Evolutionary conservation across 2,113 vertebrate genomes (phyloP).

Genomic region (Myrmecobius fasciatus): DNA sequence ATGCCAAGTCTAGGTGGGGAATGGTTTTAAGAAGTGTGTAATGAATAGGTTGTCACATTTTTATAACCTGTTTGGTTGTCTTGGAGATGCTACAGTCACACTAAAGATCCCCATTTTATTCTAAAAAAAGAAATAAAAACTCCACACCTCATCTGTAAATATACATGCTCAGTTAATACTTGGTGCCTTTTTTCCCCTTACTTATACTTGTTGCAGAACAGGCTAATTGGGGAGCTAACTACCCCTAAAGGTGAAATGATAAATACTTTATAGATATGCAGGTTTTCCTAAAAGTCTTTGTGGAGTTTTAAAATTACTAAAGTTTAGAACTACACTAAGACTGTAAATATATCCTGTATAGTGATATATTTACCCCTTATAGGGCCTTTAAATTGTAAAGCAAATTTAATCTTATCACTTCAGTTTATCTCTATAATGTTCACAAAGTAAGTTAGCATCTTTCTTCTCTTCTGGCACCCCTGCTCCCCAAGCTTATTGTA

Average conservation of each 20-base stretch:
- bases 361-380: background rate
- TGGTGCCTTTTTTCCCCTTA: background rate
- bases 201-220: background rate
- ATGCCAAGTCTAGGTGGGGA: background rate
- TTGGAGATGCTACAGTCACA: background rate
- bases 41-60: background rate
- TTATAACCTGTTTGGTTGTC: background rate
- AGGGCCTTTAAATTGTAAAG: background rate
- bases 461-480: no score
- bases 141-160: background rate
- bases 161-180: background rate
- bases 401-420: background rate
- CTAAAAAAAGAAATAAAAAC: background rate
- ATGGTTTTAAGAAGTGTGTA: background rate
- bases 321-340: background rate
- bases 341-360: background rate
- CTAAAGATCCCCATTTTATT: background rate
- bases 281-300: background rate
- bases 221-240: background rate
- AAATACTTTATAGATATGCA: background rate
- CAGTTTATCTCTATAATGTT: background rate
- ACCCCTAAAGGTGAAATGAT: background rate
- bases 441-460: background rate
- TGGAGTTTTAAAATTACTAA: background rate
- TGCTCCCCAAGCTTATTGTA: no score